Base-by-base conservation (phyloP, 2,797 vertebrate species). In the Acanthiza pusilla region DNA sequence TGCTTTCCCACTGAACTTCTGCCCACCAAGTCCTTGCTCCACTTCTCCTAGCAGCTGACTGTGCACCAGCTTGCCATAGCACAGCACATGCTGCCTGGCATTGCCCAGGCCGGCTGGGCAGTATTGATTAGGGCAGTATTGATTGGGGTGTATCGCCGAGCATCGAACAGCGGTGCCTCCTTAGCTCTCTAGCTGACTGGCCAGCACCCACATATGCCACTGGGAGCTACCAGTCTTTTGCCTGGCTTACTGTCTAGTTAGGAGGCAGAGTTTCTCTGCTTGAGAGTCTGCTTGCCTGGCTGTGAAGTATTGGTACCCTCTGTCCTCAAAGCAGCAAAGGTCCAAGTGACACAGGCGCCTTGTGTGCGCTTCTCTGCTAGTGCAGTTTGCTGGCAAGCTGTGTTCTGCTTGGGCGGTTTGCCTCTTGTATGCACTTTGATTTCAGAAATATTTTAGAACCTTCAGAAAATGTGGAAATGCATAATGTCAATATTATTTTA, bases 291-390 rank as follows among this genome's bases (percentile, higher is more conserved):
- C 30, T 65, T 54, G 22, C 43, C 55, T 70, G 60, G 15, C 38
- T 86, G 38, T 17, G 8, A 58, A 67, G 36, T 18, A 38, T 36
- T 0, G 0, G 38, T 51, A 30, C 3, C 12, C 34, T 58, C 22
- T 34, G 43, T 86, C 32, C n/a, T 81, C 51, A 32, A 21, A 76
- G 38, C 19, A 60, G n/a, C 38, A 85, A 47, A 36, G 27, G 27
- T 43, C 36, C 30, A 22, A 15, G 23, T 0, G 0, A 63, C 53
- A 53, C 34, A 48, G 38, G 50, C 2, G 3, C 42, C 29, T 45
- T 0, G 0, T 2, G 2, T 73, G 45, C 17, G 10, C 62, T 50
- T 32, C 23, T 93, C 16, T 32, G 38, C 50, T 34, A 16, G 19
- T 26, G 42, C 17, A 55, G 18, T 55, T 58, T 51, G 8, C 38